Evolutionary conservation across 2,888 invertebrate genomes (phyloP).

Genomic region (Tanypteryx hageni): DNA sequence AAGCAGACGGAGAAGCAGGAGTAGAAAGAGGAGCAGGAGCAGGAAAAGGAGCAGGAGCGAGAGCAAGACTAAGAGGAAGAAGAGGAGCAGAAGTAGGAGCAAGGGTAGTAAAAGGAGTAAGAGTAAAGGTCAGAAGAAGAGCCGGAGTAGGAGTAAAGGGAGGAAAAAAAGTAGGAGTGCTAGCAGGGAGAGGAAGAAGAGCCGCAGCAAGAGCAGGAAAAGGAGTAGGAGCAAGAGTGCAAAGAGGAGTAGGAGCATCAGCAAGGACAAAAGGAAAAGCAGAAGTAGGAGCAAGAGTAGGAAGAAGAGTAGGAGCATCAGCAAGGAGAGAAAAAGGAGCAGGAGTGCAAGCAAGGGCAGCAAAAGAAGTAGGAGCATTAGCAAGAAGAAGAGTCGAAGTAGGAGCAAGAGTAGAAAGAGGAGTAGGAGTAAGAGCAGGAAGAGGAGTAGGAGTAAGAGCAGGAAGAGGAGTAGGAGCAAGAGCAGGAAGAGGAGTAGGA

Average conservation of each 20-base stretch:
- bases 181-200: neutral
- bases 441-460: neutral
- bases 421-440: neutral
- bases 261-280: neutral
- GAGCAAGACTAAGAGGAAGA: conserved; percentile 66
- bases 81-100: conserved; percentile 68
- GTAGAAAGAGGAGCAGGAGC: conserved; percentile 70
- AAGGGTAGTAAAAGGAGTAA: conserved; percentile 59
- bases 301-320: conserved; percentile 69
- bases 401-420: neutral
- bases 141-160: neutral
- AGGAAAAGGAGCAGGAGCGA: conserved; percentile 67
- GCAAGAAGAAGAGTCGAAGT: neutral
- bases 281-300: conserved; percentile 66
- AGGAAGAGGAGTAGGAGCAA: neutral
- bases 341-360: conserved; percentile 71
- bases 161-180: conserved; percentile 8
- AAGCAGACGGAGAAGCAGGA: conserved; percentile 18
- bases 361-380: conserved; percentile 71
- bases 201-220: neutral
- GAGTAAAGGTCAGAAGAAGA: conserved; percentile 1
- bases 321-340: conserved; percentile 69
- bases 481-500: neutral
- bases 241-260: neutral
- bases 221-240: neutral